Percentiles rank a stretch among this genome's conserved stretches.
phyloP scores from a whole-genome alignment of 2,797 vertebrate species.

The Micropoecilia bifurca region DNA sequence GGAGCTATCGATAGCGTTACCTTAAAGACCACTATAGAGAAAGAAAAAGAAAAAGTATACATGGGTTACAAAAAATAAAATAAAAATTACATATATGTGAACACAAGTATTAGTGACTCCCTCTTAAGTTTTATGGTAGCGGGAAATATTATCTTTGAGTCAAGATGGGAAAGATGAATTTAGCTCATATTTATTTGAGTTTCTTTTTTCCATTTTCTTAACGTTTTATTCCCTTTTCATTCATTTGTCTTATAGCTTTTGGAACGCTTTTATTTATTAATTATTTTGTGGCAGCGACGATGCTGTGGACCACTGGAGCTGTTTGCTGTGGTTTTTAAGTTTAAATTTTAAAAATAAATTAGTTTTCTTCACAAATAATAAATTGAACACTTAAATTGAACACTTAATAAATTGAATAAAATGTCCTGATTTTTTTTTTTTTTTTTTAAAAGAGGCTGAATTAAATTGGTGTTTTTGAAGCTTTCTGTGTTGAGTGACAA shows the following conservation, averaged over 20 bases:
- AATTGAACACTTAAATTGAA: neutral
- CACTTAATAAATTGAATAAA: neutral
- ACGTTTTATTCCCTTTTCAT: neutral
- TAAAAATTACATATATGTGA: neutral
- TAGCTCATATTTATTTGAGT: neutral
- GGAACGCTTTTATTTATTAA: neutral
- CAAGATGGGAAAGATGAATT: neutral
- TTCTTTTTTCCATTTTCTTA: neutral
- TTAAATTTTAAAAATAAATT: neutral
- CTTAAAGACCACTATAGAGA: neutral
- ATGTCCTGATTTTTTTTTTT: neutral
- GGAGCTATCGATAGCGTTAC: no score
- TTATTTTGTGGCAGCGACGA: neutral
- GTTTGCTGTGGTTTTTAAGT: neutral
- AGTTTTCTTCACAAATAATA: neutral
- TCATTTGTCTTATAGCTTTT: neutral
- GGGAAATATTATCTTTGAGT: neutral
- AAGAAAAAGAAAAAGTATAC: neutral
- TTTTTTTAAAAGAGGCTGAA: slow-evolving; percentile 48
- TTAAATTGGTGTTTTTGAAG: slow-evolving; percentile 75
- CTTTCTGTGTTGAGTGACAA: slow-evolving; percentile 92
- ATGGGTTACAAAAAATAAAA: no score
- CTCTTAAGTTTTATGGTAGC: neutral
- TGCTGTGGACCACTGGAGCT: neutral
- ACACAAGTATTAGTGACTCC: neutral